These are phyloP conservation scores for Elephas maximus DNA, from an alignment of 2,113 vertebrate genomes.

Conservation along the genomic window DNA sequence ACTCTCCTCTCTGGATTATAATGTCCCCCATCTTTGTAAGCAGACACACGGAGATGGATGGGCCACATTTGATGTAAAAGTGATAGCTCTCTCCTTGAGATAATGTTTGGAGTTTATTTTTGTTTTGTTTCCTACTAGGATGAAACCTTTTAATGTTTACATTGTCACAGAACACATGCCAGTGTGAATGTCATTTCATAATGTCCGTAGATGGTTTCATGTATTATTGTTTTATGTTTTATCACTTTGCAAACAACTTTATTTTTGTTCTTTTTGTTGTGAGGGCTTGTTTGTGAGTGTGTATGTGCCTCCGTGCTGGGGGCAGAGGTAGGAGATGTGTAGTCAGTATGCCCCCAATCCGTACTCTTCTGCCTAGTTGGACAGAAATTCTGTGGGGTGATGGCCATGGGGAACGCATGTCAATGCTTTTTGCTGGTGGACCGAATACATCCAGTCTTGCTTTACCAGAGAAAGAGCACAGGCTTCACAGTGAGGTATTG, in stretches of 20 bases:
- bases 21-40: neutral
- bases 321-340: rapidly evolving
- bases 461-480: neutral
- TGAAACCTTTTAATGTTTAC: neutral
- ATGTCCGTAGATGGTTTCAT: neutral
- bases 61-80: neutral
- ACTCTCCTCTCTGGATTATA: neutral
- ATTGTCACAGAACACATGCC: neutral
- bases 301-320: too few relatives aligned
- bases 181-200: neutral
- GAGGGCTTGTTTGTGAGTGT: neutral
- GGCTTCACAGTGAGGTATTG: neutral
- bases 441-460: neutral
- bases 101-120: neutral
- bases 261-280: neutral
- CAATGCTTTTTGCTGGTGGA: neutral
- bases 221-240: conserved; percentile 12
- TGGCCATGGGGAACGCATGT: neutral
- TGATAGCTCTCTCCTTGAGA: neutral
- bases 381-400: neutral
- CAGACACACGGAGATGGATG: neutral
- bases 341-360: rapidly evolving
- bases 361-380: neutral
- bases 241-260: neutral
- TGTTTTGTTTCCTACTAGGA: neutral